These are phyloP conservation scores for Henicopernis longicauda DNA, from an alignment of 2,113 vertebrate genomes.

Conservation along the genomic window DNA sequence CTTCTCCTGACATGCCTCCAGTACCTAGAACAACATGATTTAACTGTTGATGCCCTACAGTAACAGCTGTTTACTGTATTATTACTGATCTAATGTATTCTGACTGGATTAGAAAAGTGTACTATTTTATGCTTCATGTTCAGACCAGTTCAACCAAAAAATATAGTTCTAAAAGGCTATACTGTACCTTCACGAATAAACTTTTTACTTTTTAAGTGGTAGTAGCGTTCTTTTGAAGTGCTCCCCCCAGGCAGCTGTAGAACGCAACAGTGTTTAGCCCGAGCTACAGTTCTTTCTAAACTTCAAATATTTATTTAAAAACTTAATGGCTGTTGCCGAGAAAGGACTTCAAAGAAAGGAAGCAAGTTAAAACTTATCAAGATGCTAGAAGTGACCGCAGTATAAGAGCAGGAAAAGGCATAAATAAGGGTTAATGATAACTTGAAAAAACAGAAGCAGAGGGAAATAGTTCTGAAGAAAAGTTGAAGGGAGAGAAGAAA, in stretches of 20 bases:
- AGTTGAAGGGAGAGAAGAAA: neutral
- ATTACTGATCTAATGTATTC: neutral
- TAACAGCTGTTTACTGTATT: neutral
- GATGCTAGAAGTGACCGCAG: constrained; percentile 49
- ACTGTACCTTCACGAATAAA: constrained; percentile 57
- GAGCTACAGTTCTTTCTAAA: constrained; percentile 61
- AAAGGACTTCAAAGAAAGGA: constrained; percentile 68
- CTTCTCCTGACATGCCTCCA: neutral
- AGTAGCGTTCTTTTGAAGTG: constrained; percentile 67
- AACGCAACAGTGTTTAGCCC: constrained; percentile 55
- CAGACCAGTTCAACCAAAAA: constrained; percentile 27
- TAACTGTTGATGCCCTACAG: neutral
- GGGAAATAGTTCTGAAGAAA: neutral
- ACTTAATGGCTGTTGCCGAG: constrained; percentile 62
- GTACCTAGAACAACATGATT: neutral
- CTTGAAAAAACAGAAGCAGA: neutral
- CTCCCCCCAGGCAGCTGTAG: constrained; percentile 60
- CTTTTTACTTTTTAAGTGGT: constrained; percentile 56
- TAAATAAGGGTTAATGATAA: constrained; percentile 37
- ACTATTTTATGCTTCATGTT: neutral
- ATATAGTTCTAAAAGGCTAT: constrained; percentile 8
- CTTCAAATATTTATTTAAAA: constrained; percentile 68
- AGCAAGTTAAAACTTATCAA: constrained; percentile 57
- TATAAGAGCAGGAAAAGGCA: constrained; percentile 34
- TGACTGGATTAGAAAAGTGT: neutral